Evolutionary conservation across 1,140 invertebrate genomes (phyloP), one percentile per base, ranked within the genome.

Genomic region (Aphelinus atriplicis): DNA sequence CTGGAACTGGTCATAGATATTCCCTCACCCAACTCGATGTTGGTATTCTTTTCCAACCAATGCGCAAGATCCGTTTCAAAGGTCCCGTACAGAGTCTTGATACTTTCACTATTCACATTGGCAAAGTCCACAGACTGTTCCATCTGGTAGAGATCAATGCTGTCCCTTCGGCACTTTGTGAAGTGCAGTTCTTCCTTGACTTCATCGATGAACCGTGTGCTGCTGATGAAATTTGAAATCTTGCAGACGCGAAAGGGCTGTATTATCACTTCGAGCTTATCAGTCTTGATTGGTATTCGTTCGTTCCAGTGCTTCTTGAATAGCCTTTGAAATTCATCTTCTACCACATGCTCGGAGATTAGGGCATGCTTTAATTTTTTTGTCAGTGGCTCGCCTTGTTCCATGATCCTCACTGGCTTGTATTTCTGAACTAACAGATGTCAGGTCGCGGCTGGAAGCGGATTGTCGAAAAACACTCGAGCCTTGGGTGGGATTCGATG

Each of bases 1-100:
- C 90, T 89, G 60, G 92, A 92, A 80, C 92, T 93, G 1, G 93
- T 92, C 68, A 93, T 92, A 0, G 93, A 94, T 51, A 94, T 88
- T 64, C 90, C 84, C 0, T 76, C 87, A 10, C 89, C 89, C 57
- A 94, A 82, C 57, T 91, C 82, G 42, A 92, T 84, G 6, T 89
- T 88, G 2, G 91, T 93, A 56, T 92, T 86, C 43, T 88, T 78
- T 55, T 90, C 84, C 78, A 93, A 89, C 91, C 91, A 92, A 57
- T 78, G 79, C 83, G 89, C 89, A 10, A 92, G 81, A 78, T 91
- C 89, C 76, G 83, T 88, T 81, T 90, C 89, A 61, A 92, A 85
- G 70, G 91, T 84, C 78, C 90, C 83, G 79, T 90, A 90, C 53
- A 92, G 85, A 45, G 83, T 80, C 77, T 85, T 84, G 53, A 92